Evolutionary conservation across 1,140 invertebrate genomes (phyloP), one percentile per base, ranked within the genome.

Genomic region (Chironomus striatipennis): DNA sequence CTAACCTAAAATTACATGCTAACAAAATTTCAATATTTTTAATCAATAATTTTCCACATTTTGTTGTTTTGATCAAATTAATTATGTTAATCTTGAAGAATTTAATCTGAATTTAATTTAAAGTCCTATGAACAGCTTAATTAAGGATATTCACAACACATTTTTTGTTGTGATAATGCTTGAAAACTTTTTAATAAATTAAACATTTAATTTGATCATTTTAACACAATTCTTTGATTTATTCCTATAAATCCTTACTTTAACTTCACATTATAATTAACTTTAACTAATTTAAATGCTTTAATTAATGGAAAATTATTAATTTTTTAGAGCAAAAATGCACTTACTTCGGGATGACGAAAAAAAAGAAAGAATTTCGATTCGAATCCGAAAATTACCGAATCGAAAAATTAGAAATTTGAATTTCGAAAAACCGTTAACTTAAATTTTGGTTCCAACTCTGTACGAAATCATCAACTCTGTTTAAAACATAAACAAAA

Each of bases 341-440:
- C 47, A 57, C 47, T 57, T 57, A 57, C 47, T 57, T 57, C 8
- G 47, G 47, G n/a, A n/a, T 57, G 47, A 57, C 47, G n/a, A 57
- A 57, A 57, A 57, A 57, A 57, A 57, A 57, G 47, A 57, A 57
- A 57, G 47, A n/a, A 10, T 5, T 15, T 57, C 47, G n/a, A n/a
- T n/a, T 57, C 12, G 4, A 34, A 34, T 34, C 24, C 24, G 24
- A 34, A 34, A 34, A 34, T 34, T 1, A 2, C 5, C 24, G 24
- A 34, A 34, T 34, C 24, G 24, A 2, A 34, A n/a, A 1, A 12
- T 57, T 8, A 57, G 7, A 12, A 7, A 7, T 8, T 21, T 2
- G 20, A 6, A 9, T 18, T 18, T 15, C 65, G 65, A 70, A 70
- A 70, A 70, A 21, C 20, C 18, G 9, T 20, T 20, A 9, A 18